These are phyloP conservation scores for Rhagoletis zephyria DNA, from an alignment of 1,140 invertebrate species.

Conservation along the genomic window DNA sequence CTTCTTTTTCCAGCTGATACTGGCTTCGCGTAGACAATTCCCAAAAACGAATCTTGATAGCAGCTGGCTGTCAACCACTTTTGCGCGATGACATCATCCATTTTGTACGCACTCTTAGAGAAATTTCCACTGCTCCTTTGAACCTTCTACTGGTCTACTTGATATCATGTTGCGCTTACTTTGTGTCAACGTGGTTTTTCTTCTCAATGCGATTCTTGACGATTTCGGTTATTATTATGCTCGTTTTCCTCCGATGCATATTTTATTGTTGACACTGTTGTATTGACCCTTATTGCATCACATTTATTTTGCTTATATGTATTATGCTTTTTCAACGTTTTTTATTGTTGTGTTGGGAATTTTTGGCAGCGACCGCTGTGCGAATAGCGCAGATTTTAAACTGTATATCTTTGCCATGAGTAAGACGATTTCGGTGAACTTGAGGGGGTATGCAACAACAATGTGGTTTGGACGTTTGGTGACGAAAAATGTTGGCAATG, in stretches of 20 bases:
- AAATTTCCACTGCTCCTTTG: background rate
- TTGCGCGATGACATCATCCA: conserved; percentile 3
- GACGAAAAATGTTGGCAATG: background rate
- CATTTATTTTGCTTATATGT: background rate
- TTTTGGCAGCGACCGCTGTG: background rate
- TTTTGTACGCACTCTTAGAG: background rate
- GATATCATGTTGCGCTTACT: background rate
- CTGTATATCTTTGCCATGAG: background rate
- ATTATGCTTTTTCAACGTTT: background rate
- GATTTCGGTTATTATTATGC: conserved; percentile 35
- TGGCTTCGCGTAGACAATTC: no score
- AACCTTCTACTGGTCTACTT: background rate
- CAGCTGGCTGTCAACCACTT: background rate
- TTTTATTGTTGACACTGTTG: conserved; percentile 5
- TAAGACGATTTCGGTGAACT: background rate
- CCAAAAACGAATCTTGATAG: background rate
- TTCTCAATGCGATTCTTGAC: background rate
- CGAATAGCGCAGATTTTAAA: background rate
- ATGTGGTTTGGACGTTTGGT: background rate
- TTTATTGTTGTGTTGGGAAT: background rate
- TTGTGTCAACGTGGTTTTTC: background rate
- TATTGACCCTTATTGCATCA: background rate
- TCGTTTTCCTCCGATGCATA: background rate
- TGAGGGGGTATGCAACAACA: background rate
- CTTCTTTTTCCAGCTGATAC: background rate